Base-by-base conservation (phyloP, 2,113 vertebrate genomes). In the Choloepus hoffmanni region DNA sequence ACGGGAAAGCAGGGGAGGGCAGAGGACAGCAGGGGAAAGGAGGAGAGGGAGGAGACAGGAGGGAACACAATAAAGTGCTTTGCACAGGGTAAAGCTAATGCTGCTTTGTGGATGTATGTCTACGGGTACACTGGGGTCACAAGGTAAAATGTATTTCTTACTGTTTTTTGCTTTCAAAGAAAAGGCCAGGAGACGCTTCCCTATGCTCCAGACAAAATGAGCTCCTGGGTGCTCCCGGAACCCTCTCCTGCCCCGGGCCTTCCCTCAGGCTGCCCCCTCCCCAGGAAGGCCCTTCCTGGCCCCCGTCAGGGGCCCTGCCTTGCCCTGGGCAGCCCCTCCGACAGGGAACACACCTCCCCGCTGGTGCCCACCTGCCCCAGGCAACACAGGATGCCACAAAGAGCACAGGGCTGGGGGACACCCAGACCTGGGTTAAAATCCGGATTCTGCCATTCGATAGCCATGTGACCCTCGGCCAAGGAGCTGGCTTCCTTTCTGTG, bases 61-160 rank as follows among this genome's bases (percentile, higher is more conserved):
- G 0, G 13, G 58, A 60, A 28, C 1, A 19, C 12, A 26, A 18
- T 18, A 26, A 33, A 70, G 4, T 7, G 2, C 28, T 65, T 18
- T 58, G 45, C 63, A 36, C 72, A 28, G 2, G 13, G n/a, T 7
- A 26, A 30, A 7, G 8, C 2, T 3, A 15, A 2, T 0, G 4
- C 4, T 1, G 67, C n/a, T 63, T 28, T 3, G 28, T 3, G 68
- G 12, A 30, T 3, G 14, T 16, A 14, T 16, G 48, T 12, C 7
- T 15, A 11, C 4, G 8, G 1, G 16, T 5, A 8, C 8, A 3
- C 33, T 15, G 12, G 7, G 67, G 2, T 50, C 70, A 36, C 60
- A 14, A 15, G 15, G 15, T 3, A 36, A 85, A 72, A 23, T 8
- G n/a, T 8, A 4, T 15, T 85, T 48, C 70, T 65, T 26, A 15